These are phyloP conservation scores for Pseudeuparius sepicola DNA, from an alignment of 2,888 invertebrate genomes.

Conservation along the genomic window DNA sequence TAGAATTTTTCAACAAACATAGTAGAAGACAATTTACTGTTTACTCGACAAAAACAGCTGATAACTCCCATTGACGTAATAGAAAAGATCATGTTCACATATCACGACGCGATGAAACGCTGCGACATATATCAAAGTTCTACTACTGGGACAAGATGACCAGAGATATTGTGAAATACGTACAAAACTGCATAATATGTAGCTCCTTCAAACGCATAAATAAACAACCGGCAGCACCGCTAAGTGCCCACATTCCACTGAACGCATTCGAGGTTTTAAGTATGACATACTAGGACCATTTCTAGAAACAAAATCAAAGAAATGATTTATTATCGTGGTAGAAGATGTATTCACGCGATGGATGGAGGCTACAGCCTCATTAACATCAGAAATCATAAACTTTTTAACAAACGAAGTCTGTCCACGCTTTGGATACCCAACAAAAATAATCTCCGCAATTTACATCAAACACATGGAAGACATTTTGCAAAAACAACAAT, in stretches of 20 bases:
- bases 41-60: no score
- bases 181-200: conserved; percentile 10
- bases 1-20: no score
- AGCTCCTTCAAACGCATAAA: neutral
- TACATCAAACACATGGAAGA: neutral
- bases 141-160: conserved; percentile 9
- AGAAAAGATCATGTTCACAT: neutral
- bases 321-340: conserved; percentile 9
- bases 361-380: conserved; percentile 3
- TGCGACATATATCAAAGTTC: neutral
- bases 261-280: conserved; percentile 2
- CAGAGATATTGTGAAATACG: conserved; percentile 3
- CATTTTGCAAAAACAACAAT: neutral
- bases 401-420: neutral
- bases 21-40: no score
- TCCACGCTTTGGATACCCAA: conserved; percentile 1
- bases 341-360: conserved; percentile 15
- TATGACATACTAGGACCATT: conserved; percentile 9
- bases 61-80: neutral
- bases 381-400: neutral
- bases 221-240: no score
- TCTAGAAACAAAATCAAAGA: neutral
- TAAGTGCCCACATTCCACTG: conserved; percentile 4
- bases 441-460: neutral
- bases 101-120: conserved; percentile 12